phyloP scores from a whole-genome alignment of 2,113 vertebrate genomes.

The Corydoras sp. region DNA sequence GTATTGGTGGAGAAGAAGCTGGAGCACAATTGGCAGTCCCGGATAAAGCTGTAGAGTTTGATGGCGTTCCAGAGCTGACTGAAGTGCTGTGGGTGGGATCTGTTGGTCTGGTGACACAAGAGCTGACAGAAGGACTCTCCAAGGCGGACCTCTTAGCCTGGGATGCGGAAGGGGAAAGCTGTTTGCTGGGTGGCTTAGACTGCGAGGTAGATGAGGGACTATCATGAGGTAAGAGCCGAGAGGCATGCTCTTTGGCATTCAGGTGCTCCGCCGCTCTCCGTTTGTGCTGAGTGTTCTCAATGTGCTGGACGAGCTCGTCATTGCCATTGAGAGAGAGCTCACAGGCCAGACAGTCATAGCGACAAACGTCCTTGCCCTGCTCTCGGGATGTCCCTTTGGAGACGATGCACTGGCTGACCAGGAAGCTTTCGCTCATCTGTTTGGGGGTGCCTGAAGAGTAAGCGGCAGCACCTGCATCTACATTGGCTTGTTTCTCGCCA shows the following conservation, averaged over 20 bases:
- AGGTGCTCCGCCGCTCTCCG: conserved; percentile 84
- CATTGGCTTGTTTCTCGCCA: conserved; percentile 74
- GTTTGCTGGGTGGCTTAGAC: conserved; percentile 70
- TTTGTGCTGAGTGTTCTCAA: conserved; percentile 86
- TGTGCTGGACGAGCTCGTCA: conserved; percentile 88
- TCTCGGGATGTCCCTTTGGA: conserved; percentile 74
- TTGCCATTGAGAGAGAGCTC: conserved; percentile 84
- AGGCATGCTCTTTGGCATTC: conserved; percentile 99
- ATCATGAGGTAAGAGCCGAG: conserved; percentile 98
- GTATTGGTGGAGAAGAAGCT: conserved; percentile 43
- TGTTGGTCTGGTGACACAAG: conserved; percentile 51
- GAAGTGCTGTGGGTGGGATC: conserved; percentile 43
- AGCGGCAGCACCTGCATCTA: conserved; percentile 33
- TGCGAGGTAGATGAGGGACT: conserved; percentile 95
- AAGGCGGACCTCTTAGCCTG: conserved; percentile 45
- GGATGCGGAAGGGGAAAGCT: conserved; percentile 38
- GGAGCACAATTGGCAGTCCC: conserved; percentile 62
- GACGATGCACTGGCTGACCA: conserved; percentile 76
- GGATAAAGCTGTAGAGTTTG: conserved; percentile 61
- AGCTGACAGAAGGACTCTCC: conserved; percentile 32
- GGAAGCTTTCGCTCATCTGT: conserved; percentile 69
- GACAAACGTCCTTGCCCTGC: conserved; percentile 51
- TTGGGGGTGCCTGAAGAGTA: conserved; percentile 68
- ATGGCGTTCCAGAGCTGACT: conserved; percentile 54
- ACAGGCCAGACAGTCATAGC: conserved; percentile 80